A percentile compares a stretch with the other conserved stretches of the same genome.
phyloP scores from a whole-genome alignment of 2,113 vertebrate species.

The Corvus moneduloides region DNA sequence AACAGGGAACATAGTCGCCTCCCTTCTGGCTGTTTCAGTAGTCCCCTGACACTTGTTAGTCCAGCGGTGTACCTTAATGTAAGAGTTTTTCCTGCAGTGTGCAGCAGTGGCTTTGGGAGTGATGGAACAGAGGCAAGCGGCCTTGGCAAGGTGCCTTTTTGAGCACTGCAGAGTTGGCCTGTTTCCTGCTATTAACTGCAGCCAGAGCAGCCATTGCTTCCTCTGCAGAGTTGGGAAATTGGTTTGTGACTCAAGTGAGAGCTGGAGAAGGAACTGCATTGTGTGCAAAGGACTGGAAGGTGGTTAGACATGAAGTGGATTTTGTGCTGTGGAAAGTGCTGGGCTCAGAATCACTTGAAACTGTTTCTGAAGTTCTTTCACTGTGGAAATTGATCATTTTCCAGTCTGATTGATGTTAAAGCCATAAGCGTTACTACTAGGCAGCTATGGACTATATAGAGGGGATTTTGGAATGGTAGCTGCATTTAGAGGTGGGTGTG shows the following conservation, averaged over 20 bases:
- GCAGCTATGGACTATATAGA: neutral
- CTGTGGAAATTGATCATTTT: neutral
- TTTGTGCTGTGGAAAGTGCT: neutral
- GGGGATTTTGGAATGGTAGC: neutral
- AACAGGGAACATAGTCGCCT: neutral
- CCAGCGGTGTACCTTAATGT: neutral
- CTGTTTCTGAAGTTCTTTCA: neutral
- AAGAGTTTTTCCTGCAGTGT: neutral
- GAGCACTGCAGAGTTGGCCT: conserved; percentile 14
- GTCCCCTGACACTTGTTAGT: neutral
- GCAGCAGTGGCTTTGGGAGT: neutral
- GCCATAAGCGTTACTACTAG: neutral
- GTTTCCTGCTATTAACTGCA: neutral
- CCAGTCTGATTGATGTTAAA: neutral
- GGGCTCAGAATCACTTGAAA: neutral
- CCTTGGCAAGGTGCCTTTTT: conserved; percentile 5
- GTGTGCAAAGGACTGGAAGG: neutral
- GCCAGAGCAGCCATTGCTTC: neutral
- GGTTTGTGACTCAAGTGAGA: neutral
- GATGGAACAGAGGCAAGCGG: neutral
- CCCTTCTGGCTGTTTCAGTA: neutral
- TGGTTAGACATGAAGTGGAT: neutral
- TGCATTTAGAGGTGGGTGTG: neutral
- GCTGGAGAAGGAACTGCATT: neutral
- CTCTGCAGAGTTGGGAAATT: neutral